A percentile compares a stretch with the other conserved stretches of the same genome.
Evolutionary conservation across 2,888 invertebrate species (phyloP).

Genomic region (Caenorhabditis auriculariae): DNA sequence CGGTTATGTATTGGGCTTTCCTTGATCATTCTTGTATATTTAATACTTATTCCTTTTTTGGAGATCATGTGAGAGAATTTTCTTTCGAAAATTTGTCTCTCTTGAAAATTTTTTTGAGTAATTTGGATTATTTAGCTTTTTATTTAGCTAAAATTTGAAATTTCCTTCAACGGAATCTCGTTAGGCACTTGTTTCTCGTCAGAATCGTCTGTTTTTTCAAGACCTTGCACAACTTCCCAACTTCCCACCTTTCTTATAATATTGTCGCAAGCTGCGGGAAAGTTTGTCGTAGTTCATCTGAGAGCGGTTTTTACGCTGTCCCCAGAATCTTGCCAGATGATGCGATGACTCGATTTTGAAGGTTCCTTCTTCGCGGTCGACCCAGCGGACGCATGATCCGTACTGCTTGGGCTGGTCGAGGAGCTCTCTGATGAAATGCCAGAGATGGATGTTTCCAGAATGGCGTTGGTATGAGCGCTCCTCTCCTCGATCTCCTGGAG

Average conservation of each 20-base stretch:
- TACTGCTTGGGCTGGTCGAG: slow-evolving; percentile 83
- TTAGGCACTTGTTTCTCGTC: too few relatives aligned
- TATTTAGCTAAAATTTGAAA: too few relatives aligned
- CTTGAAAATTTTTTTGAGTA: too few relatives aligned
- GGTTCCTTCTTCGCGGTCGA: slow-evolving; percentile 83
- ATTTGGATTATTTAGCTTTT: too few relatives aligned
- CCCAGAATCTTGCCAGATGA: slow-evolving; percentile 95
- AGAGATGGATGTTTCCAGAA: slow-evolving; percentile 78
- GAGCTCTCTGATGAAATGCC: slow-evolving; percentile 97
- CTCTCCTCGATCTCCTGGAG: slow-evolving; percentile 25
- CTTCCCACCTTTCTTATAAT: slow-evolving; percentile 86
- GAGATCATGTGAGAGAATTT: too few relatives aligned
- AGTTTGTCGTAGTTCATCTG: slow-evolving; percentile 99
- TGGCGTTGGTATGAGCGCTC: slow-evolving; percentile 34
- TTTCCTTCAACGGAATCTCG: too few relatives aligned
- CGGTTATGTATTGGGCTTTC: slow-evolving; percentile 79
- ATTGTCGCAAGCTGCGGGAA: slow-evolving; percentile 93
- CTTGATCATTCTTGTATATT: too few relatives aligned
- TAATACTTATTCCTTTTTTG: too few relatives aligned
- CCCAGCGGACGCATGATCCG: slow-evolving; percentile 93
- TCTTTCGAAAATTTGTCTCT: too few relatives aligned
- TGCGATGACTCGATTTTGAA: slow-evolving; percentile 99
- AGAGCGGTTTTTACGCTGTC: slow-evolving; percentile 92
- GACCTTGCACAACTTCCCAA: slow-evolving; percentile 76
- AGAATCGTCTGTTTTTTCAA: slow-evolving; percentile 93